A percentile compares a stretch with the other conserved stretches of the same genome.
These are phyloP conservation scores for Gulo gulo DNA, from an alignment of 2,113 vertebrate species.

Conservation along the genomic window DNA sequence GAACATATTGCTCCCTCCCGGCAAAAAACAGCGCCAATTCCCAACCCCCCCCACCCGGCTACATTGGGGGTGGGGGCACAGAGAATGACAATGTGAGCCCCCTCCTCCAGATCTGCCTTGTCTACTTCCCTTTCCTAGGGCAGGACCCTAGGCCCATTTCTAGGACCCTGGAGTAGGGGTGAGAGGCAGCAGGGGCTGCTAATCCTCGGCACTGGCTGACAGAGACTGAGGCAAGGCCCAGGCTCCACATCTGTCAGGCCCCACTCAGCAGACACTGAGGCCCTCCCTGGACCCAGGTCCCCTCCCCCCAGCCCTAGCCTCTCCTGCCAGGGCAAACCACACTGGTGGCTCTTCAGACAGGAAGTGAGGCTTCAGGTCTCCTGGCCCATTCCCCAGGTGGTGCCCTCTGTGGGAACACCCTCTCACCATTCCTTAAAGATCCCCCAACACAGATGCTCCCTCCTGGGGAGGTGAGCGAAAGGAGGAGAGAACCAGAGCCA, in stretches of 20 bases:
- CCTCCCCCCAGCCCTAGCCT: neutral
- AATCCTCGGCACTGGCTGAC: neutral
- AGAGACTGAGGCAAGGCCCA: neutral
- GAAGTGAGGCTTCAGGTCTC: neutral
- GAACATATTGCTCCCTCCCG: slow-evolving; percentile 78
- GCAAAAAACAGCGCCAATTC: slow-evolving; percentile 53
- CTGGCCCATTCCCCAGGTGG: neutral
- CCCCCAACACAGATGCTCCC: neutral
- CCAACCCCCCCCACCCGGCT: slow-evolving; percentile 25
- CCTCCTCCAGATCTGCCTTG: neutral
- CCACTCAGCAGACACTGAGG: neutral
- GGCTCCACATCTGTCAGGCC: neutral
- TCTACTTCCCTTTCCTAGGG: neutral
- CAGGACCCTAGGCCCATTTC: slow-evolving; percentile 19
- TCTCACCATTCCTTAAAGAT: neutral
- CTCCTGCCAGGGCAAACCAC: slow-evolving; percentile 2
- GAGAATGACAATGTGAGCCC: neutral
- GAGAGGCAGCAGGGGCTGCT: neutral
- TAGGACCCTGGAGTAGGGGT: neutral
- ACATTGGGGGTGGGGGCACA: slow-evolving; percentile 14
- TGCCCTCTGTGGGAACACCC: neutral
- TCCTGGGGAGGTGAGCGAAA: neutral
- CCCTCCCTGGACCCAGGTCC: neutral
- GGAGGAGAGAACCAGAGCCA: neutral
- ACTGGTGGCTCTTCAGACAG: neutral